A percentile compares a stretch with the other conserved stretches of the same genome.
Conservation (phyloP, 1,140 invertebrate genomes). For the Drosophila lini region DNA sequence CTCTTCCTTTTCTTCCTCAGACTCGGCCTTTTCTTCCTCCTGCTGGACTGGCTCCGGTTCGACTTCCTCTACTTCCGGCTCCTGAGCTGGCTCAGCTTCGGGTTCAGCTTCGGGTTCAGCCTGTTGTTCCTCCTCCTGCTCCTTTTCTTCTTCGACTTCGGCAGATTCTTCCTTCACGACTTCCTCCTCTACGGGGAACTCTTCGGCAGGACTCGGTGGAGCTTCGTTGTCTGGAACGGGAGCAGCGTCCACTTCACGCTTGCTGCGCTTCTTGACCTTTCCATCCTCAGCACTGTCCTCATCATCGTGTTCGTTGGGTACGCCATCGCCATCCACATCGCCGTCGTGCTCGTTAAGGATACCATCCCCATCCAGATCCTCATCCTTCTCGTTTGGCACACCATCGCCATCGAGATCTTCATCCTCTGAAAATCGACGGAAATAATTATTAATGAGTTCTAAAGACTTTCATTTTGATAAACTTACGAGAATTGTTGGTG, state of each 20-base stretch:
- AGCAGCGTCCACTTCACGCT: slow-evolving; percentile 83
- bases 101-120: slow-evolving; percentile 79
- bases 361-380: slow-evolving; percentile 75
- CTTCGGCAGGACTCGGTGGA: slow-evolving; percentile 82
- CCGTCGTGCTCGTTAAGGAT: slow-evolving; percentile 79
- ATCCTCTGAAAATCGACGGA: slow-evolving; percentile 34
- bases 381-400: slow-evolving; percentile 72
- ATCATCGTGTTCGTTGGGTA: slow-evolving; percentile 71
- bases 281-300: slow-evolving; percentile 55
- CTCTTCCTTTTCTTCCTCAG: slow-evolving; percentile 47
- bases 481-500: slow-evolving; percentile 61
- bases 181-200: slow-evolving; percentile 72
- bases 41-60: slow-evolving; percentile 28
- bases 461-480: not conserved
- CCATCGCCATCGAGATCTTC: slow-evolving; percentile 83
- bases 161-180: slow-evolving; percentile 63
- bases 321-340: slow-evolving; percentile 84
- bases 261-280: slow-evolving; percentile 69
- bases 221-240: slow-evolving; percentile 54
- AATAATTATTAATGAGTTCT: not conserved
- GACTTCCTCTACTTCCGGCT: slow-evolving; percentile 5
- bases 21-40: slow-evolving; percentile 33
- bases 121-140: slow-evolving; percentile 59
- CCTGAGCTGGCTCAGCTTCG: slow-evolving; percentile 12
- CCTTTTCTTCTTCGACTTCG: slow-evolving; percentile 50